A percentile compares a stretch with the other conserved stretches of the same genome.
Conservation (phyloP, 1,140 invertebrate genomes). For the Drosophila melanica region DNA sequence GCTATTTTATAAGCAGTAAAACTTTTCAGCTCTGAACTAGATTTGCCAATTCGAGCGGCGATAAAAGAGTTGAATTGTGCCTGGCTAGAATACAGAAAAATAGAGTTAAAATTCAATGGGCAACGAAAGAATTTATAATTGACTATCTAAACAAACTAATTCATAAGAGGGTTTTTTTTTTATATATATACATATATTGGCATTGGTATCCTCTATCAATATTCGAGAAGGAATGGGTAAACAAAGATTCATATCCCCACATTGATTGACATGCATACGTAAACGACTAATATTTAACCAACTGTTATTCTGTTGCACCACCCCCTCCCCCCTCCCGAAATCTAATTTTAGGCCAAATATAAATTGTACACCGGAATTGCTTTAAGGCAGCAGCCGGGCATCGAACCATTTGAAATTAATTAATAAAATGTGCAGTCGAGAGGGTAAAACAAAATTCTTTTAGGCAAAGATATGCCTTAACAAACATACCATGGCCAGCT, state of each 20-base stretch:
- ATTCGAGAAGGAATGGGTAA: slow-evolving; percentile 18
- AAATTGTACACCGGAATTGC: slow-evolving; percentile 19
- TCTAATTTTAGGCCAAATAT: slow-evolving; percentile 5
- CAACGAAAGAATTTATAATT: no score
- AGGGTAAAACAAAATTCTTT: slow-evolving; percentile 42
- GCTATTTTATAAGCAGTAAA: no score
- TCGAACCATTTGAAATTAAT: slow-evolving; percentile 65
- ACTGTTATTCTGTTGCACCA: no score
- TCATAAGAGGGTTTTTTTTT: not conserved
- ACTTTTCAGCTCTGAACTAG: no score
- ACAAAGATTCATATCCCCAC: slow-evolving; percentile 12
- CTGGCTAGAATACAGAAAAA: no score
- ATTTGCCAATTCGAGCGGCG: not conserved
- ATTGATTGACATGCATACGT: slow-evolving; percentile 2
- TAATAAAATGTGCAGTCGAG: slow-evolving; percentile 67
- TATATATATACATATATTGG: no score
- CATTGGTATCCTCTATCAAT: not conserved
- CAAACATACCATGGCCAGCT: slow-evolving; percentile 37
- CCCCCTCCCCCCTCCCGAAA: no score
- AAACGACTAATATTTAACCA: not conserved
- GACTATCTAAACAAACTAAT: slow-evolving; percentile 6
- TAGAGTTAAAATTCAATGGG: no score
- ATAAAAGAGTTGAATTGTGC: no score
- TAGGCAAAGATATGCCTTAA: slow-evolving; percentile 39
- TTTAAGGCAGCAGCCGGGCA: slow-evolving; percentile 3